These are phyloP conservation scores for Cyrtodaria siliqua DNA, from an alignment of 2,888 invertebrate species.

Conservation along the genomic window DNA sequence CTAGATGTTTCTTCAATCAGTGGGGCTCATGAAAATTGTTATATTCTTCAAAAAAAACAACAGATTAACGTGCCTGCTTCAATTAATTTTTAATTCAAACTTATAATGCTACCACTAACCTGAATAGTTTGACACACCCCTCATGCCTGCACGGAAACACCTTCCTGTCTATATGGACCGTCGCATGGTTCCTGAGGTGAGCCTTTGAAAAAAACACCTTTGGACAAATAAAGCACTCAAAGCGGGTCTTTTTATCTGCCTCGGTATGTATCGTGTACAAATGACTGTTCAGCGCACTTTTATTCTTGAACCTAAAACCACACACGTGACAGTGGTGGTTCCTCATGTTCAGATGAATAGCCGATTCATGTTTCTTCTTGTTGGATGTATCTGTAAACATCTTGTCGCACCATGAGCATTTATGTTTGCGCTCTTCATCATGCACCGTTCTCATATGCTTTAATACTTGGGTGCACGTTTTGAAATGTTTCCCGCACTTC, in stretches of 20 bases:
- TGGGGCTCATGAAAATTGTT: too few species aligned
- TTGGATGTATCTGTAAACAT: too few species aligned
- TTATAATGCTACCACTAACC: slow-evolving; percentile 29
- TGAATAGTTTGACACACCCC: slow-evolving; percentile 40
- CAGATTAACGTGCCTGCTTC: too few species aligned
- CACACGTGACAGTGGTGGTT: slow-evolving; percentile 11
- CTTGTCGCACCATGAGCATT: too few species aligned
- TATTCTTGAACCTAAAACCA: slow-evolving; percentile 12
- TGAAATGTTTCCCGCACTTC: slow-evolving; percentile 1
- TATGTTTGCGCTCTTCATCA: neutral
- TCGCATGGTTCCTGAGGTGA: slow-evolving; percentile 19
- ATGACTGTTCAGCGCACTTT: slow-evolving; percentile 9
- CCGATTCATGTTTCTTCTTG: too few species aligned
- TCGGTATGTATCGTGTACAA: slow-evolving; percentile 4
- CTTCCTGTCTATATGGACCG: slow-evolving; percentile 26
- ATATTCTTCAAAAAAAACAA: too few species aligned
- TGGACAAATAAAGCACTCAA: slow-evolving; percentile 1
- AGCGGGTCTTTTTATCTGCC: neutral
- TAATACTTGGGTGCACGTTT: neutral
- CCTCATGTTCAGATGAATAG: neutral
- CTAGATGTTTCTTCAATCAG: too few species aligned
- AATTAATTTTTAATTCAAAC: too few species aligned
- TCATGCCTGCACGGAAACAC: slow-evolving; percentile 23
- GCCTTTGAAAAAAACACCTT: slow-evolving; percentile 17
- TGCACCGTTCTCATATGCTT: slow-evolving; percentile 10